phyloP scores from a whole-genome alignment of 2,888 invertebrate genomes.

The Aethes cnicana region DNA sequence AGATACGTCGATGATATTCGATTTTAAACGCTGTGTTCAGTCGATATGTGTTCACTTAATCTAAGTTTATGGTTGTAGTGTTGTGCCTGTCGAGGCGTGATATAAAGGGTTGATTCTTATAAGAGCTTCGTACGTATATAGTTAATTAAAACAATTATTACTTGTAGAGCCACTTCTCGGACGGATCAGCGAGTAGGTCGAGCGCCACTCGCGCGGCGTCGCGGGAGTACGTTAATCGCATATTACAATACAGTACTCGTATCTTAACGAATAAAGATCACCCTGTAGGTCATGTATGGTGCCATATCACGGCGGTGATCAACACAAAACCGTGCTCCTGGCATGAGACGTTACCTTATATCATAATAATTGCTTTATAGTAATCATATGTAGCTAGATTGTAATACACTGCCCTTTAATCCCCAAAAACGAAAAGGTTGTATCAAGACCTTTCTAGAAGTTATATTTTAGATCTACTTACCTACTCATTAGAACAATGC shows the following conservation, averaged over 20 bases:
- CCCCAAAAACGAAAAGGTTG: slow-evolving; percentile 26
- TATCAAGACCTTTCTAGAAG: slow-evolving; percentile 21
- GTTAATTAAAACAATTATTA: slow-evolving; percentile 25
- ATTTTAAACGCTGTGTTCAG: slow-evolving; percentile 65
- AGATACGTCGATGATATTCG: slow-evolving; percentile 48
- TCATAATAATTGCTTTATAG: slow-evolving; percentile 26
- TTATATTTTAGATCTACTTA: slow-evolving; percentile 28
- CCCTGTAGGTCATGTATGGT: slow-evolving; percentile 20
- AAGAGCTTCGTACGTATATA: slow-evolving; percentile 27
- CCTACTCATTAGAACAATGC: slow-evolving; percentile 27
- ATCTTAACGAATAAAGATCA: slow-evolving; percentile 9
- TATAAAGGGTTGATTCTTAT: slow-evolving; percentile 20
- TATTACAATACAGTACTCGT: slow-evolving; percentile 20
- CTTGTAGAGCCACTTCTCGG: background rate
- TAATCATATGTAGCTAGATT: slow-evolving; percentile 20
- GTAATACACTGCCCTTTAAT: slow-evolving; percentile 20
- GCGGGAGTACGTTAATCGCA: slow-evolving; percentile 18
- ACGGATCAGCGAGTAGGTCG: too few relatives aligned
- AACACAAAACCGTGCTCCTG: slow-evolving; percentile 1
- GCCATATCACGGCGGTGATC: slow-evolving; percentile 22
- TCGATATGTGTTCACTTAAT: slow-evolving; percentile 69
- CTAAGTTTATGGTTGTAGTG: slow-evolving; percentile 44
- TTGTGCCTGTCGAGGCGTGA: slow-evolving; percentile 25
- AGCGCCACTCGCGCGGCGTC: slow-evolving; percentile 16
- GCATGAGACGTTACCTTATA: slow-evolving; percentile 22